Conservation (phyloP, 2,797 vertebrate species). For the Aplochiton taeniatus region DNA sequence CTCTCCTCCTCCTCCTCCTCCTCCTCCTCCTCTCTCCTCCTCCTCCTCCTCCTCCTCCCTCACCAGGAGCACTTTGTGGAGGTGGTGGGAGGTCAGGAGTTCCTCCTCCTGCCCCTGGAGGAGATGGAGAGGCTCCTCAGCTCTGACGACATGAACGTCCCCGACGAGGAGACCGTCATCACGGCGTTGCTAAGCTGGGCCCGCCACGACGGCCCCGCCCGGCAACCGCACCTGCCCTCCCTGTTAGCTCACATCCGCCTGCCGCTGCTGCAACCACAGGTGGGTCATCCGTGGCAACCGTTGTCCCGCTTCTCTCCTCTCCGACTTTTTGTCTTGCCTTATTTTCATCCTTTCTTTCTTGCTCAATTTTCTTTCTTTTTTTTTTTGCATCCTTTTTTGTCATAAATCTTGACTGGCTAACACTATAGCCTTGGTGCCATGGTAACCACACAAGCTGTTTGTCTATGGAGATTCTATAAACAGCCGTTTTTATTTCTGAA, state of each 20-base stretch:
- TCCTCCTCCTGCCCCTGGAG: constrained; percentile 86
- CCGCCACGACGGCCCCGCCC: constrained; percentile 79
- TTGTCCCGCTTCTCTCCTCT: no score
- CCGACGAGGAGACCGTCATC: constrained; percentile 93
- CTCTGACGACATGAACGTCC: constrained; percentile 98
- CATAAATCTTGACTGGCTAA: no score
- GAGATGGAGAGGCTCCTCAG: constrained; percentile 93
- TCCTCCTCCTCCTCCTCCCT: constrained; percentile 16
- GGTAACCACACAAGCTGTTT: no score
- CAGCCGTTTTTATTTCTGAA: no score
- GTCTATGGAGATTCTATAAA: no score
- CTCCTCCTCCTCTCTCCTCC: constrained; percentile 15
- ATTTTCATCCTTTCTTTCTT: no score
- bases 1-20: constrained; percentile 8
- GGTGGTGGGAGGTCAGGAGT: constrained; percentile 95
- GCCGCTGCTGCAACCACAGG: constrained; percentile 93
- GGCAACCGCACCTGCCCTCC: constrained; percentile 84
- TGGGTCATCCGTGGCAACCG: constrained; percentile 54
- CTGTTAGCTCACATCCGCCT: constrained; percentile 90
- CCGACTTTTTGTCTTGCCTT: no score
- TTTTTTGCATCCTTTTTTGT: no score
- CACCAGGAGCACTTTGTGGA: constrained; percentile 94
- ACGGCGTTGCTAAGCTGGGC: constrained; percentile 94
- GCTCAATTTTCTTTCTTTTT: no score
- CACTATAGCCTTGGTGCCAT: no score